Conservation (phyloP, 2,888 invertebrate genomes). For the Luperina testacea region DNA sequence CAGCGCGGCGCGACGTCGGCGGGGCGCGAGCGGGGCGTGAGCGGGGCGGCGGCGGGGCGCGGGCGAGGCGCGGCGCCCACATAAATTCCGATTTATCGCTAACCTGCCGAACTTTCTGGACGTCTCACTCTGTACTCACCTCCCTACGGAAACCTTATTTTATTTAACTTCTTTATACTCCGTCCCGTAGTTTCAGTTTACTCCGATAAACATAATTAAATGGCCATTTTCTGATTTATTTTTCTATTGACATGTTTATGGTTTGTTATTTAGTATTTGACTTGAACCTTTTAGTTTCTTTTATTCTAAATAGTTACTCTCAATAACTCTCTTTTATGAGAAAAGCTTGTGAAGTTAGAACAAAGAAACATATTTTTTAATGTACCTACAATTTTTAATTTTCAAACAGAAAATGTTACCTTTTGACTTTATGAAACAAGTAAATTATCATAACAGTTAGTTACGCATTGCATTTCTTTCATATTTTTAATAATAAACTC, state of each 20-base stretch:
- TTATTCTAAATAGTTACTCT: slow-evolving; percentile 5
- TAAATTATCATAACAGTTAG: slow-evolving; percentile 1
- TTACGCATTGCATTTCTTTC: background rate
- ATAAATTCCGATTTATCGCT: slow-evolving; percentile 88
- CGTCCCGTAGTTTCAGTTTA: slow-evolving; percentile 73
- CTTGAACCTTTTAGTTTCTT: slow-evolving; percentile 17
- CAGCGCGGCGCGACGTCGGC: slow-evolving; percentile 60
- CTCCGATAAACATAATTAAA: slow-evolving; percentile 78
- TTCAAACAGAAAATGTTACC: background rate
- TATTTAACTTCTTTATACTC: slow-evolving; percentile 85
- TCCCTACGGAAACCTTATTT: slow-evolving; percentile 83
- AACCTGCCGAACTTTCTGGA: slow-evolving; percentile 88
- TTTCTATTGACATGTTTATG: slow-evolving; percentile 43
- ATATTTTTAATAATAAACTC: slow-evolving; percentile 24
- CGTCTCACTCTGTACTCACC: slow-evolving; percentile 78
- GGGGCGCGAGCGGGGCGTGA: slow-evolving; percentile 49
- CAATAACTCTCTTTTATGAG: background rate
- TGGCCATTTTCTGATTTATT: slow-evolving; percentile 63
- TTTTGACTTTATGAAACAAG: background rate
- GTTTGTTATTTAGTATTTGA: slow-evolving; percentile 19
- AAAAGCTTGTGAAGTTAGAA: slow-evolving; percentile 10
- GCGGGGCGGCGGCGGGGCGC: slow-evolving; percentile 71
- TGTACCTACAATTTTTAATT: background rate
- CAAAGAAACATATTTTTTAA: slow-evolving; percentile 10
- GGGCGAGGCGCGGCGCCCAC: slow-evolving; percentile 75